Percentiles rank a stretch among this genome's conserved stretches.
phyloP scores from a whole-genome alignment of 2,797 vertebrate genomes.

The Galago senegalensis region DNA sequence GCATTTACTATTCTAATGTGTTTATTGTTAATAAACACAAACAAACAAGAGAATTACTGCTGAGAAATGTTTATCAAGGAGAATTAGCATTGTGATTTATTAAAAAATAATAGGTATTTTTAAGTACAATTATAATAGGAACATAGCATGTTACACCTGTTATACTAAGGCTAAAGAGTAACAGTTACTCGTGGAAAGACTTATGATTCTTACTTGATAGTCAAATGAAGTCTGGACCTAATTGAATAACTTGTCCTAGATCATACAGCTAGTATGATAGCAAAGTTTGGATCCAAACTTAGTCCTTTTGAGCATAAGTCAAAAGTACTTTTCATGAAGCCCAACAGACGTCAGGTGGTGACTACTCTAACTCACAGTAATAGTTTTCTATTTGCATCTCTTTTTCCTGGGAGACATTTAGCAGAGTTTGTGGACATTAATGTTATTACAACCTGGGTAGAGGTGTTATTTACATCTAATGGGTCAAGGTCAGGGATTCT shows the following conservation, averaged over 20 bases:
- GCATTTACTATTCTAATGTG: not conserved
- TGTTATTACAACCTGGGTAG: not conserved
- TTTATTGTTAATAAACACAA: constrained; percentile 11
- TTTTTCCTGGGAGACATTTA: not conserved
- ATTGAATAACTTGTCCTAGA: not conserved
- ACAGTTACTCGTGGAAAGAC: not conserved
- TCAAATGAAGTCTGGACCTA: not conserved
- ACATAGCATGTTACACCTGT: not conserved
- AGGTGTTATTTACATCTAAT: not conserved
- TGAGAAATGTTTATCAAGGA: constrained; percentile 20
- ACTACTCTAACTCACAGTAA: not conserved
- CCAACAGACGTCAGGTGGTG: not conserved
- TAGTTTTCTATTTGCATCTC: not conserved
- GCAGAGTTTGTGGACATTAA: not conserved
- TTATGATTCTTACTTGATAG: not conserved
- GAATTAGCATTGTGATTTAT: not conserved
- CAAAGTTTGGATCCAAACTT: not conserved
- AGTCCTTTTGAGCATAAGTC: not conserved
- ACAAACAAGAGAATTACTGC: not conserved
- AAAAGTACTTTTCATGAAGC: not conserved
- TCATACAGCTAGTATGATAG: not conserved
- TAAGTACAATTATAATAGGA: not conserved
- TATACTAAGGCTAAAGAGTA: constrained; percentile 3
- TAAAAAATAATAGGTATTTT: not conserved
- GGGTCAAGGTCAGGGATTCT: not conserved